Percentiles rank a stretch among this genome's conserved stretches.
phyloP scores from a whole-genome alignment of 64 coral and sea anemone genomes.

The Cladopsammia gracilis region DNA sequence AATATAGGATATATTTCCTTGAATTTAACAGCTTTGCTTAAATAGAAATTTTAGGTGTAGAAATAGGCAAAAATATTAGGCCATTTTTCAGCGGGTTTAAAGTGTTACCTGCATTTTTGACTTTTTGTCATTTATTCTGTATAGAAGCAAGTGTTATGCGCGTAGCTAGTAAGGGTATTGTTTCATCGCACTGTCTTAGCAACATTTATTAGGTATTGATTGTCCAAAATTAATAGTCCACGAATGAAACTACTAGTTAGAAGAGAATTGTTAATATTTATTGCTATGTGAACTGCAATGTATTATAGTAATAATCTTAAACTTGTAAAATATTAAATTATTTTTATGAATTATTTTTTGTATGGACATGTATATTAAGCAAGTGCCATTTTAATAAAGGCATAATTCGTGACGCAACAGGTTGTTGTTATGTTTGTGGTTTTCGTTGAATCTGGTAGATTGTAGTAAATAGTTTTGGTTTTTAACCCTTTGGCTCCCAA shows the following conservation, averaged over 20 bases:
- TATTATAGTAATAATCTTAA: slow-evolving; percentile 54
- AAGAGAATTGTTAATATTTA: slow-evolving; percentile 38
- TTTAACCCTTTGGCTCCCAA: no score
- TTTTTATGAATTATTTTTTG: slow-evolving; percentile 58
- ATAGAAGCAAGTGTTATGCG: background rate
- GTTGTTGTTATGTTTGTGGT: background rate
- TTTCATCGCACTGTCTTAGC: background rate
- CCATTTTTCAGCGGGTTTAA: background rate
- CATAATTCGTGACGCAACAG: background rate
- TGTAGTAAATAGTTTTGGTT: background rate
- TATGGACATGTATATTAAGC: slow-evolving; percentile 20
- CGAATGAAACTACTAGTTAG: background rate
- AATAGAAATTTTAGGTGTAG: slow-evolving; percentile 29
- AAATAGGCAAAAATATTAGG: background rate
- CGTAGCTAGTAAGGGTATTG: background rate
- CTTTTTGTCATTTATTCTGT: background rate
- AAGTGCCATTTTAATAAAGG: slow-evolving; percentile 37
- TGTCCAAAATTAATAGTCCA: background rate
- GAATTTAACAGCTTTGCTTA: slow-evolving; percentile 20
- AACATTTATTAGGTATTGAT: background rate
- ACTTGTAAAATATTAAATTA: slow-evolving; percentile 55
- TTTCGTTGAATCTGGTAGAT: no score
- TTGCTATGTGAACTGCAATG: slow-evolving; percentile 5
- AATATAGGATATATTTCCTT: background rate
- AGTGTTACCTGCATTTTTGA: background rate